Conservation (phyloP, 2,113 vertebrate species). For the Crotalus viridis region DNA sequence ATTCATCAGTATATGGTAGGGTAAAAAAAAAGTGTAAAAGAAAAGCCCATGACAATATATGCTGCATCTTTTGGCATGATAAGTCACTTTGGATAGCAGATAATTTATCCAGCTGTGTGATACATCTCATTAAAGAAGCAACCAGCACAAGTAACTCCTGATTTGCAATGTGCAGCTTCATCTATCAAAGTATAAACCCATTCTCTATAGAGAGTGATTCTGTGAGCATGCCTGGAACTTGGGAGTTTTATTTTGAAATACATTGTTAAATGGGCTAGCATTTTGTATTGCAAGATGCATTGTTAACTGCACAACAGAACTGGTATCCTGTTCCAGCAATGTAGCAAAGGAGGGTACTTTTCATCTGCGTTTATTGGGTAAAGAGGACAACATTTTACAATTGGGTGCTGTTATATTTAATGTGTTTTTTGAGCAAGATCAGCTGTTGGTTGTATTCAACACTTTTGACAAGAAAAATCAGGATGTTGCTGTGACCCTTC, state of each 20-base stretch:
- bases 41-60: conserved; percentile 66
- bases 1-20: conserved; percentile 65
- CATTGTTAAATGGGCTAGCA: conserved; percentile 55
- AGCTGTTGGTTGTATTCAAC: conserved; percentile 28
- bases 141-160: conserved; percentile 67
- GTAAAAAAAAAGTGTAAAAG: conserved; percentile 47
- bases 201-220: conserved; percentile 39
- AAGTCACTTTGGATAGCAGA: conserved; percentile 60
- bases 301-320: conserved; percentile 47
- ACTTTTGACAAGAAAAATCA: conserved; percentile 36
- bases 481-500: conserved; percentile 41
- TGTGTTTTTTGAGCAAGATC: conserved; percentile 32
- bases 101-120: conserved; percentile 64
- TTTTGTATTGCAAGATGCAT: conserved; percentile 58
- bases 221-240: conserved; percentile 47
- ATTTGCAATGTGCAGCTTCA: conserved; percentile 53
- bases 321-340: conserved; percentile 31
- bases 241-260: conserved; percentile 51
- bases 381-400: conserved; percentile 19
- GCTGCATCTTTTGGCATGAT: conserved; percentile 63
- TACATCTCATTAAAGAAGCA: conserved; percentile 68
- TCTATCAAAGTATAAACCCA: conserved; percentile 57
- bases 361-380: conserved; percentile 33
- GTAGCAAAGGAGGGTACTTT: conserved; percentile 48
- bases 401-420: conserved; percentile 26